Evolutionary conservation across 1,140 invertebrate genomes (phyloP).

Genomic region (Hormaphis cornu): DNA sequence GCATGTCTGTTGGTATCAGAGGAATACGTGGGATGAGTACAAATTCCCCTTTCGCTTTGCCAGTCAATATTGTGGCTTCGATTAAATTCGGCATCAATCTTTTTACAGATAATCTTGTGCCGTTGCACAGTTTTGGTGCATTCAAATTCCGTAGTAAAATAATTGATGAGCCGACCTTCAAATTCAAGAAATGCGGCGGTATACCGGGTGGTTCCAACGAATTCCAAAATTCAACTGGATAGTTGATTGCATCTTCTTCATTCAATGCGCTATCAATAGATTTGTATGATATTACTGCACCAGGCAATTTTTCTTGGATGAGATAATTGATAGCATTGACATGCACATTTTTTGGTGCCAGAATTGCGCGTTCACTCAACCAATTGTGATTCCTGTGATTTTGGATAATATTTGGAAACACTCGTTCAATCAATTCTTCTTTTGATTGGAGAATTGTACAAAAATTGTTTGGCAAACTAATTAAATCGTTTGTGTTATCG

Average conservation of each 20-base stretch:
- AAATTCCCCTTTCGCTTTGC: conserved; percentile 1
- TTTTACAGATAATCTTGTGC: background rate
- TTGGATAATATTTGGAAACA: background rate
- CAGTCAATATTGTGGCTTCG: background rate
- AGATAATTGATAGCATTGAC: too few species aligned
- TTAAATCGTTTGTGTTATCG: too few species aligned
- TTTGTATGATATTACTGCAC: background rate
- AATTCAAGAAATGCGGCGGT: background rate
- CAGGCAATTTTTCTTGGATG: too few species aligned
- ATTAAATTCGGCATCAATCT: too few species aligned
- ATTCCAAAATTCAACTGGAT: conserved; percentile 11
- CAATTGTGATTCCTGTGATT: too few species aligned
- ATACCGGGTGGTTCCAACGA: background rate
- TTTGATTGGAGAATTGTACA: background rate
- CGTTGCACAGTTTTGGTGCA: too few species aligned
- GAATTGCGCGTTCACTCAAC: too few species aligned
- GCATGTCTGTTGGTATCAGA: too few species aligned
- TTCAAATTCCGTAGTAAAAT: conserved; percentile 11
- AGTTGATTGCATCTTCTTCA: too few species aligned
- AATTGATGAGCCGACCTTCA: background rate
- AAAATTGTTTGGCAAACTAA: background rate
- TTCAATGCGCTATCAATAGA: too few species aligned
- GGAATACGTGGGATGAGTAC: conserved; percentile 29
- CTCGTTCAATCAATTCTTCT: background rate
- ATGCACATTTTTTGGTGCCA: too few species aligned